Conservation (phyloP, 2,797 vertebrate genomes). For the Lepus townsendii region DNA sequence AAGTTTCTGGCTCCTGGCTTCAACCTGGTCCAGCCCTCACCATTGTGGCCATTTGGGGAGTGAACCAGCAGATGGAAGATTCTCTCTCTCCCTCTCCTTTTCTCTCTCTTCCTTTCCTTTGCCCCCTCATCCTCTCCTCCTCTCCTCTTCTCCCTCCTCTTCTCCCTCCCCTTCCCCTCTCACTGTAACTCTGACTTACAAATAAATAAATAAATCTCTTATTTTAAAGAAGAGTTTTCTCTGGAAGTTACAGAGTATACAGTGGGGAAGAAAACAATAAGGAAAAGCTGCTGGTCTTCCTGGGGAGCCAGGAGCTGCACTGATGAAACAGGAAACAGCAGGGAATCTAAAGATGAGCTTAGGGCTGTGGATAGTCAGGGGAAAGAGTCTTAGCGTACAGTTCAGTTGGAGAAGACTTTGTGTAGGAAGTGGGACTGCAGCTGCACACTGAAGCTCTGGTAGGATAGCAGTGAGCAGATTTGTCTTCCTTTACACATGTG, state of each 20-base stretch:
- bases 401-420: neutral
- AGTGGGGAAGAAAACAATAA: neutral
- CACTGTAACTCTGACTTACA: no score
- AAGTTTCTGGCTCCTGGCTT: no score
- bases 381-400: neutral
- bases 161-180: no score
- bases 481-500: neutral
- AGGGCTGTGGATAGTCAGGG: neutral
- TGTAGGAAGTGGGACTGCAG: neutral
- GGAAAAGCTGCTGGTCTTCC: neutral
- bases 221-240: neutral
- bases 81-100: no score
- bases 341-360: neutral
- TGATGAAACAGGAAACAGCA: constrained; percentile 43
- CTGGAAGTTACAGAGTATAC: neutral
- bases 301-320: neutral
- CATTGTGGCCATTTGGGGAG: no score
- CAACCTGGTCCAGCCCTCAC: no score
- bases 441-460: neutral
- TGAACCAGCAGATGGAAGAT: no score
- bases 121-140: no score
- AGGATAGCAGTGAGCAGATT: neutral
- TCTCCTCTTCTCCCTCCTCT: no score
- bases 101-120: no score
- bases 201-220: no score